These are phyloP conservation scores for Pelvicachromis taeniatus DNA, from an alignment of 2,113 vertebrate species.

Conservation along the genomic window DNA sequence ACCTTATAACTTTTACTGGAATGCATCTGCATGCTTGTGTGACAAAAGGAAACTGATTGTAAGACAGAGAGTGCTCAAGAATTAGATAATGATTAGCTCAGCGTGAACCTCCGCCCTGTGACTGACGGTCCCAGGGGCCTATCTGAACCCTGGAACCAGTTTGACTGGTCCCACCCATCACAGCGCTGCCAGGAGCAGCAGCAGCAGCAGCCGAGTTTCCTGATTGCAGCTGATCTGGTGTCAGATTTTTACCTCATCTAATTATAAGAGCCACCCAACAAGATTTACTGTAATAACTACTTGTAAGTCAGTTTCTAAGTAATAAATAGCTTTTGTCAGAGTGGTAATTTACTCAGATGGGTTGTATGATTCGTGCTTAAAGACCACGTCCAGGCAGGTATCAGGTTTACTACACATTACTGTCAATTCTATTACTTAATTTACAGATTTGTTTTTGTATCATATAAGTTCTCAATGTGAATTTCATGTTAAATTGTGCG, in stretches of 20 bases:
- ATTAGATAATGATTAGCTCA: constrained; percentile 63
- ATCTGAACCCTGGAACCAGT: constrained; percentile 42
- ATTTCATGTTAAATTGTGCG: not conserved
- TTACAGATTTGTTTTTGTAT: not conserved
- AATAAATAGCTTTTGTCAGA: not conserved
- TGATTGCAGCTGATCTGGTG: not conserved
- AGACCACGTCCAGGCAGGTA: not conserved
- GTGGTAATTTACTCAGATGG: not conserved
- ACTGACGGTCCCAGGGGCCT: constrained; percentile 44
- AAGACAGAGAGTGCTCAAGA: constrained; percentile 14
- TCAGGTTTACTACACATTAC: not conserved
- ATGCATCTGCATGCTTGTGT: not conserved
- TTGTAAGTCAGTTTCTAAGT: not conserved
- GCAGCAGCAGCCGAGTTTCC: not conserved
- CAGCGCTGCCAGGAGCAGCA: not conserved
- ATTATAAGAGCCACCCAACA: not conserved
- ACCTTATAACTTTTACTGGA: not conserved
- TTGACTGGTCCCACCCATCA: constrained; percentile 13
- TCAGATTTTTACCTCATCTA: not conserved
- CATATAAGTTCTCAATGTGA: not conserved
- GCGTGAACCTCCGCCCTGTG: constrained; percentile 56
- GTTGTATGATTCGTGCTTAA: not conserved
- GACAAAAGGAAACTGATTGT: constrained; percentile 20
- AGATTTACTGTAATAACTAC: not conserved
- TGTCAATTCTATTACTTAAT: not conserved